Evolutionary conservation across 92 coral and sea anemone genomes (phyloP).

Genomic region (Umimayanthus kanabou): DNA sequence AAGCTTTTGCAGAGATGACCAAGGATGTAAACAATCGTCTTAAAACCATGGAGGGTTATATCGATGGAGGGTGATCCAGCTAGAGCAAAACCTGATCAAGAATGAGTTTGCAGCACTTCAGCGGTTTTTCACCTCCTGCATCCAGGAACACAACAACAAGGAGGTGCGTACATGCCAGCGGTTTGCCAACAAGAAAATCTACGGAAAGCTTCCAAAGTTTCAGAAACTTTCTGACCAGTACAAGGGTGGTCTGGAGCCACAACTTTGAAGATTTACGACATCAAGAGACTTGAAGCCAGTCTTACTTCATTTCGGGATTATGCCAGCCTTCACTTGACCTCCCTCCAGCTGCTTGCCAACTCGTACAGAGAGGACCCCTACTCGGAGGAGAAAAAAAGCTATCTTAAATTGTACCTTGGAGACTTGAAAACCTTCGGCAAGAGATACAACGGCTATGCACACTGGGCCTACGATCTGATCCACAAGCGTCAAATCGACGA

Average conservation of each 20-base stretch:
- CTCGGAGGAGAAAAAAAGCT: neutral
- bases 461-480: conserved; percentile 1
- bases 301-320: conserved; percentile 24
- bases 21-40: neutral
- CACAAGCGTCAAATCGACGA: conserved; percentile 3
- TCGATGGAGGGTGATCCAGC: conserved; percentile 6
- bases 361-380: neutral
- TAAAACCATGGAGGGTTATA: conserved; percentile 4
- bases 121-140: conserved; percentile 22
- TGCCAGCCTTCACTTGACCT: conserved; percentile 21
- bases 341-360: conserved; percentile 9
- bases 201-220: no score
- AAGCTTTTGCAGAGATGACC: no score
- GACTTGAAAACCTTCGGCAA: neutral
- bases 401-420: neutral
- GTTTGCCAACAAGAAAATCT: neutral
- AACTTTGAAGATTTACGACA: neutral
- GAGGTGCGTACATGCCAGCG: conserved; percentile 12
- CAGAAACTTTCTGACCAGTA: neutral
- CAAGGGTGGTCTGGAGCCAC: neutral
- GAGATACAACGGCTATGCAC: neutral
- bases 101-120: neutral
- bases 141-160: neutral
- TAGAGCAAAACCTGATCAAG: neutral
- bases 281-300: neutral